Conservation (phyloP, 2,113 vertebrate genomes). For the Syngnathus typhle region DNA sequence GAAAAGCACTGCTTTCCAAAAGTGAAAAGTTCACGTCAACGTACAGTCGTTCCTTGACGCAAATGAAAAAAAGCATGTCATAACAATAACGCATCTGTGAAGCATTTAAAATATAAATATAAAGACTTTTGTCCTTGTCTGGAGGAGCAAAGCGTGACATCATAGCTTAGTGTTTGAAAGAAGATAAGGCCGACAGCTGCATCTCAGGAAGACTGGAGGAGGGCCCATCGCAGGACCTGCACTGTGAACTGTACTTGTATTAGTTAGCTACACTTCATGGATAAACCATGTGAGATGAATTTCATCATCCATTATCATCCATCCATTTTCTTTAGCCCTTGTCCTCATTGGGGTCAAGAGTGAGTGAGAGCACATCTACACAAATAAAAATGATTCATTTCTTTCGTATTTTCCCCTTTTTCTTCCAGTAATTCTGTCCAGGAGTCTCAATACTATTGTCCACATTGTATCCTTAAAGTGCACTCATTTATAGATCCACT, state of each 20-base stretch:
- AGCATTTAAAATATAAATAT: background rate
- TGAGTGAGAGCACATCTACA: background rate
- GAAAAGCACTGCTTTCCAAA: background rate
- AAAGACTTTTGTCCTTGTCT: constrained; percentile 23
- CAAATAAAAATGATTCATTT: background rate
- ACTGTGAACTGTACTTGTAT: background rate
- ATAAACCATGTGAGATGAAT: background rate
- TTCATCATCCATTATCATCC: background rate
- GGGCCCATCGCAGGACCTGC: background rate
- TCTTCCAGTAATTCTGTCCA: background rate
- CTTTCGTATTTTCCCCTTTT: background rate
- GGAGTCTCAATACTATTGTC: background rate
- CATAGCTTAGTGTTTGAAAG: background rate
- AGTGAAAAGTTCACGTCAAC: background rate
- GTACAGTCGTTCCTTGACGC: background rate
- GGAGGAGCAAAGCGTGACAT: background rate
- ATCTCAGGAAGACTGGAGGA: constrained; percentile 9
- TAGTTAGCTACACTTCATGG: background rate
- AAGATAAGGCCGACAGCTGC: constrained; percentile 42
- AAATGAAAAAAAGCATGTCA: background rate
- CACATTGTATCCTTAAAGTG: background rate
- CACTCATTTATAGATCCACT: background rate
- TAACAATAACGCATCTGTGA: background rate
- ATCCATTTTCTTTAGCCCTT: background rate
- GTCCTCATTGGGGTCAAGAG: background rate